Conservation (phyloP, 2,888 invertebrate genomes). For the Rhagium mordax region DNA sequence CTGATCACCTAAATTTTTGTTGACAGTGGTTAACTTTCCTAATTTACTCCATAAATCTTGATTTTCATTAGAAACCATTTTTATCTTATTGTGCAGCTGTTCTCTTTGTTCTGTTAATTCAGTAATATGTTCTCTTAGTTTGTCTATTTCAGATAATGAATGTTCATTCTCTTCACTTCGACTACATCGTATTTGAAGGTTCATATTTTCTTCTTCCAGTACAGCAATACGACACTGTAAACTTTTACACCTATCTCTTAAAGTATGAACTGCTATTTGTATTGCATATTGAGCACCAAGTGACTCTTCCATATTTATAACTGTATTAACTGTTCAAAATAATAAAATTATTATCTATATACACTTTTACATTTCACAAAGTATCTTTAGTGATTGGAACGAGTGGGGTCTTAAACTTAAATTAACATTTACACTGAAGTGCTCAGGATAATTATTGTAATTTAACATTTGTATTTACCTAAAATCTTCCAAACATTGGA, state of each 20-base stretch:
- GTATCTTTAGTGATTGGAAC: too few relatives aligned
- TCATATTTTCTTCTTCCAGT: constrained; percentile 85
- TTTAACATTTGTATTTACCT: too few relatives aligned
- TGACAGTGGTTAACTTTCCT: constrained; percentile 76
- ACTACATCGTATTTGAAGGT: constrained; percentile 71
- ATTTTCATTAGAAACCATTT: constrained; percentile 88
- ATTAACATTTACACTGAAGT: too few relatives aligned
- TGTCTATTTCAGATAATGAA: constrained; percentile 57
- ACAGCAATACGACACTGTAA: constrained; percentile 80
- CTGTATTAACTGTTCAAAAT: too few relatives aligned
- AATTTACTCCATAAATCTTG: constrained; percentile 85
- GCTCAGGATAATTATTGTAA: too few relatives aligned
- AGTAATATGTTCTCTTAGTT: constrained; percentile 69
- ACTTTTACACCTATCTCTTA: constrained; percentile 85
- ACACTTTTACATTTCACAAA: too few relatives aligned
- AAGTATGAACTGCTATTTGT: constrained; percentile 84
- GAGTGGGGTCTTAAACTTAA: too few relatives aligned
- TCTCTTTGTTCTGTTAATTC: constrained; percentile 83
- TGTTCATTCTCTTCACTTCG: constrained; percentile 50
- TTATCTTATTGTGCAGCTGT: constrained; percentile 83
- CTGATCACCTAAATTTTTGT: constrained; percentile 72
- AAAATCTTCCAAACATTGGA: too few relatives aligned
- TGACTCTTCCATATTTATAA: constrained; percentile 64
- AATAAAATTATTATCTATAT: too few relatives aligned
- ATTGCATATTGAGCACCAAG: constrained; percentile 74